Percentiles rank a stretch among this genome's conserved stretches.
Conservation (phyloP, 2,797 vertebrate genomes). For the Ctenopoma kingsleyae region DNA sequence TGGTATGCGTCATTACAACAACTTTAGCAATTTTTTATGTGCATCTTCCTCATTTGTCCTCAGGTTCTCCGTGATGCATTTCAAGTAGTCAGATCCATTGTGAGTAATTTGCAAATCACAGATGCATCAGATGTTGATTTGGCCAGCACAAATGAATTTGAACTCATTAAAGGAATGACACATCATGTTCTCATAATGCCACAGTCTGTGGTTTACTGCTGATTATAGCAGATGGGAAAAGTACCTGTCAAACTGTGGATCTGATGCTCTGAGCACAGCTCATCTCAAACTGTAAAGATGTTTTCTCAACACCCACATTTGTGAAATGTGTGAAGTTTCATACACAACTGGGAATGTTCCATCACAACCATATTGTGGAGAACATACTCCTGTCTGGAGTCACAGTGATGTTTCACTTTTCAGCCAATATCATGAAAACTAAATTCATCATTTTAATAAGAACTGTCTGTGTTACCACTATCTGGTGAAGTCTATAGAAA, state of each 20-base stretch:
- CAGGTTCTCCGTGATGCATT: not conserved
- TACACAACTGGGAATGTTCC: slow-evolving; percentile 1
- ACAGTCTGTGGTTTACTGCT: slow-evolving; percentile 43
- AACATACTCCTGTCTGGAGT: not conserved
- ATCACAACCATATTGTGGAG: not conserved
- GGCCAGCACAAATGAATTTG: not conserved
- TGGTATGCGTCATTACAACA: not conserved
- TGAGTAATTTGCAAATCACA: slow-evolving; percentile 34
- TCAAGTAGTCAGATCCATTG: slow-evolving; percentile 17
- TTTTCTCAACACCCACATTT: slow-evolving; percentile 5
- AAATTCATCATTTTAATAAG: not conserved
- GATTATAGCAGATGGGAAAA: slow-evolving; percentile 28
- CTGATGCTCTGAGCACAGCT: not conserved
- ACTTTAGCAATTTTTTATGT: not conserved
- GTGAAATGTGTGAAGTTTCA: not conserved
- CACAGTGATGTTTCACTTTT: not conserved
- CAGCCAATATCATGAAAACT: not conserved
- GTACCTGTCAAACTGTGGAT: slow-evolving; percentile 21
- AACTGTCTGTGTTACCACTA: not conserved
- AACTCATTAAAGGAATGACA: slow-evolving; percentile 45
- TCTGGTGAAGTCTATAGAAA: no score
- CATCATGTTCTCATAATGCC: slow-evolving; percentile 39
- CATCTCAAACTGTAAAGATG: not conserved
- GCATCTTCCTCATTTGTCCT: slow-evolving; percentile 5
- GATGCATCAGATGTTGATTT: slow-evolving; percentile 40